Evolutionary conservation across 2,113 vertebrate genomes (phyloP).

Genomic region (Rissa tridactyla): DNA sequence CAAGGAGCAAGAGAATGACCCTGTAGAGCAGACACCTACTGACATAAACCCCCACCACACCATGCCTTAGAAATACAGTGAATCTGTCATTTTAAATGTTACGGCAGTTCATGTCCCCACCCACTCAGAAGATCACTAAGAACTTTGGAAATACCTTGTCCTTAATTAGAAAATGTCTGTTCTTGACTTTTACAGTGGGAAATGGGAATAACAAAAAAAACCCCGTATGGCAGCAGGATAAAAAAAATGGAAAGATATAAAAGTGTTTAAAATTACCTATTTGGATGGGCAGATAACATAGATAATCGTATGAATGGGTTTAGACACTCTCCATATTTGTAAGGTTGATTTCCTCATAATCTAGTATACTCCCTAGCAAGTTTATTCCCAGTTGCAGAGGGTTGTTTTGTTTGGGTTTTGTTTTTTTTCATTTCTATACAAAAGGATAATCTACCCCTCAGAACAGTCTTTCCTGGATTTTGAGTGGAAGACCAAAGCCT

Average conservation of each 20-base stretch:
- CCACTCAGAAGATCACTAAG: background rate
- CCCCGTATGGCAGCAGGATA: background rate
- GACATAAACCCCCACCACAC: background rate
- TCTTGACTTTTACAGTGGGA: background rate
- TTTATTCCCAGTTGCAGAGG: background rate
- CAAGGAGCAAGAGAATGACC: background rate
- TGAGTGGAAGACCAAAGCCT: background rate
- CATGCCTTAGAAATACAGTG: background rate
- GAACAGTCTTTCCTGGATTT: background rate
- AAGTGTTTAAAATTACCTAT: background rate
- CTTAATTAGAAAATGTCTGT: background rate
- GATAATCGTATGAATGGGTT: background rate
- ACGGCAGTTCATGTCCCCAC: background rate
- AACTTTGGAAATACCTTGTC: background rate
- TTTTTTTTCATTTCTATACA: background rate
- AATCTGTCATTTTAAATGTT: background rate
- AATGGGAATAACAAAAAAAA: background rate
- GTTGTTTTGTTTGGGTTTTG: fast-evolving
- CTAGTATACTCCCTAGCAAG: background rate
- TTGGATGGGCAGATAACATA: background rate
- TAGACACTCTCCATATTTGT: background rate
- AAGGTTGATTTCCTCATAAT: background rate
- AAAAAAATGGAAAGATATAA: background rate
- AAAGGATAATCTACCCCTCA: background rate
- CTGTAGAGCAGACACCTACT: background rate